Conservation (phyloP, 1,140 invertebrate species). For the Cataglyphis hispanica region DNA sequence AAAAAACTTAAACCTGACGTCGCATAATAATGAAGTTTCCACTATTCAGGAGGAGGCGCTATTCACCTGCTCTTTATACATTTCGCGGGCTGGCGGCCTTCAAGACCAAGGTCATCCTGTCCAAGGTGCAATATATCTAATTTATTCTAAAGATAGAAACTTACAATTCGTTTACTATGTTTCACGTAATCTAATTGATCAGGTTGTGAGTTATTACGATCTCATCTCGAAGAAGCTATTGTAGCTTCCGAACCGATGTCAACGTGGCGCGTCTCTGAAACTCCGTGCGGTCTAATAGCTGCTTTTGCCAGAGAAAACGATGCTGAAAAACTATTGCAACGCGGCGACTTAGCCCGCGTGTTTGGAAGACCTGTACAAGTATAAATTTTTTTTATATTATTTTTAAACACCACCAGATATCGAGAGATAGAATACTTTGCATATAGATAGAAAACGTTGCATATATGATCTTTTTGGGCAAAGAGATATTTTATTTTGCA, state of each 20-base stretch:
- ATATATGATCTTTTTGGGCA: background rate
- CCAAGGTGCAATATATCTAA: constrained; percentile 44
- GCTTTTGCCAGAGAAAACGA: constrained; percentile 82
- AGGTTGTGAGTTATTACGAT: constrained; percentile 74
- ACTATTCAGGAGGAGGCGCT: constrained; percentile 64
- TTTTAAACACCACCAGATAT: background rate
- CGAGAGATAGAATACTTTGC: background rate
- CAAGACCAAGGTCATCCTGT: constrained; percentile 70
- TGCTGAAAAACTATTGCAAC: constrained; percentile 82
- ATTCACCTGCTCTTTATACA: constrained; percentile 82
- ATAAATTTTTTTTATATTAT: background rate
- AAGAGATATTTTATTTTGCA: background rate
- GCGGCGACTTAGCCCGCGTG: constrained; percentile 79
- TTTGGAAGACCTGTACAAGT: constrained; percentile 85
- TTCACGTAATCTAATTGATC: background rate
- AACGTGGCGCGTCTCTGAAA: constrained; percentile 83
- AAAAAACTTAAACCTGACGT: constrained; percentile 3
- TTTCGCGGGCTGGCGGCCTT: constrained; percentile 76
- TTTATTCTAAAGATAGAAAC: constrained; percentile 1
- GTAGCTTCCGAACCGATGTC: constrained; percentile 75
- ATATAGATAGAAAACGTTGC: background rate
- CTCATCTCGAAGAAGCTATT: constrained; percentile 82
- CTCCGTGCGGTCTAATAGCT: constrained; percentile 83
- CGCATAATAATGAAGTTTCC: constrained; percentile 23
- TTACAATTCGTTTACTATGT: background rate